Evolutionary conservation across 1,140 invertebrate species (phyloP), one percentile per base, ranked within the genome.

Genomic region (Vanessa tameamea): DNA sequence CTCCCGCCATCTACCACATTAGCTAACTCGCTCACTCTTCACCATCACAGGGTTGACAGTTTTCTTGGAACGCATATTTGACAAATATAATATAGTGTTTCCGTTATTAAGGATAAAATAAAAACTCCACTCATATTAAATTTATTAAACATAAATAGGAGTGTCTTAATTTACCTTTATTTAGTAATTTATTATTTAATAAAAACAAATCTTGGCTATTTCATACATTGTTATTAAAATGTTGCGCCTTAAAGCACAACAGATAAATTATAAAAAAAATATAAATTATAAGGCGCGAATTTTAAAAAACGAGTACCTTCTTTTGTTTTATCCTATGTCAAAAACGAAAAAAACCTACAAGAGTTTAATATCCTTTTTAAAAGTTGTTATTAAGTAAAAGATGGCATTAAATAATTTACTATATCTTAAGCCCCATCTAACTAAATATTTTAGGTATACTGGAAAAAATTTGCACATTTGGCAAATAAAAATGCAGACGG

Each of bases 1-100:
- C 88, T 91, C 90, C 89, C 90, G 89, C 90, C 90, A 92, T 92
- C 90, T 91, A 90, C 87, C 78, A 89, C 77, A 84, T 64, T 79
- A 67, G 73, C 78, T 77, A 77, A 79, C 71, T 79, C 78, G 72
- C 78, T 76, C 75, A 66, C 75, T 78, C 77, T 72, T 72, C 69
- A 71, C 67, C 68, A 73, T 75, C 55, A 63, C 65, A 64, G 59
- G 55, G 53, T 73, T 73, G 65, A 67, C 64, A 69, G 71, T 66
- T 76, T 71, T 71, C 64, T 31, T 64, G 63, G 13, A 72, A 69
- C 61, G 66, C 66, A 72, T 16, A 59, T 67, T 79, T 82, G 78
- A 82, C 80, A 78, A 50, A 31, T 71, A n/a, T 31, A 6, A 37
- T 7, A 26, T 16, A 63, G 70, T 79, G 75, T 79, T 79, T 59